Percentiles rank a stretch among this genome's conserved stretches.
Evolutionary conservation across 2,797 vertebrate genomes (phyloP).

Genomic region (Cuculus canorus): DNA sequence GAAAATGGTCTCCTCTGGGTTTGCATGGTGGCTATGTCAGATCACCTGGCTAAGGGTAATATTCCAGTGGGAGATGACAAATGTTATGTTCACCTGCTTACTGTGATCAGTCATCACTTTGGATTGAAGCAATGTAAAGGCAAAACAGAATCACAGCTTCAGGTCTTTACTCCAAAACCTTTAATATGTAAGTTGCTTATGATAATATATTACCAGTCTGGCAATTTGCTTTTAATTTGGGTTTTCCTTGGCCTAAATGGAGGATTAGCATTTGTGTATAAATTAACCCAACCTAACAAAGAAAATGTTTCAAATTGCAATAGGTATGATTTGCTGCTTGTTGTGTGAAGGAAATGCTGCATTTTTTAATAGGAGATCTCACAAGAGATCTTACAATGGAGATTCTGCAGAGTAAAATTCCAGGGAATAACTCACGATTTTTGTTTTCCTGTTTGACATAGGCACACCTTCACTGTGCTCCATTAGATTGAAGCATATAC

Average conservation of each 20-base stretch:
- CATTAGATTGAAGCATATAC: background rate
- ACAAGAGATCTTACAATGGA: background rate
- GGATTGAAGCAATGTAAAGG: constrained; percentile 64
- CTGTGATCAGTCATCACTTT: constrained; percentile 72
- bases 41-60: constrained; percentile 65
- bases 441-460: background rate
- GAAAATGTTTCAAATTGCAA: background rate
- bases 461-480: background rate
- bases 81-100: constrained; percentile 73
- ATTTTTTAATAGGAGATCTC: background rate
- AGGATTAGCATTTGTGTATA: background rate
- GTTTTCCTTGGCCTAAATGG: background rate
- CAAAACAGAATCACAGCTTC: constrained; percentile 50
- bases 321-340: background rate
- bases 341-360: background rate
- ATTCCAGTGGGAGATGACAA: constrained; percentile 78
- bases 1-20: constrained; percentile 76
- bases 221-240: background rate
- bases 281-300: background rate
- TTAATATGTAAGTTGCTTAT: constrained; percentile 65
- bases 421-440: background rate
- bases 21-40: constrained; percentile 42
- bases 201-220: background rate
- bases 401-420: background rate
- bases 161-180: constrained; percentile 70